Conservation (phyloP, 2,888 invertebrate species). For the Agonopterix heracliana region DNA sequence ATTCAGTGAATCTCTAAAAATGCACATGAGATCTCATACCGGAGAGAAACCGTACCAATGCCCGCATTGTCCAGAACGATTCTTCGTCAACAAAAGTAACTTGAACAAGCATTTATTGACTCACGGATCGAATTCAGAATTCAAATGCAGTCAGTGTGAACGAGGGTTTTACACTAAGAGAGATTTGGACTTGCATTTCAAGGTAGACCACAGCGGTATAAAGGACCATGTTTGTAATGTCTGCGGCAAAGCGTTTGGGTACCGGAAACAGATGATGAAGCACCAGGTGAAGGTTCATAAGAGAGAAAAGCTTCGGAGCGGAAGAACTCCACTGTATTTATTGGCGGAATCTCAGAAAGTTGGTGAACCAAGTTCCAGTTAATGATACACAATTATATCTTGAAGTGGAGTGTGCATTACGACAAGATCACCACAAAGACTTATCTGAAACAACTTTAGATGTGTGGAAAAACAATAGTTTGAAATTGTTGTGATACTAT, state of each 20-base stretch:
- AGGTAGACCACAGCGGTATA: constrained; percentile 57
- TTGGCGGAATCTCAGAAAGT: constrained; percentile 1
- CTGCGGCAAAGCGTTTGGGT: constrained; percentile 62
- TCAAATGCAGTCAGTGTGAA: constrained; percentile 53
- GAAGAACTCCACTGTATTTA: constrained; percentile 39
- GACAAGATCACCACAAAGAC: neutral
- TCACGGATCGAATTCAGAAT: constrained; percentile 46
- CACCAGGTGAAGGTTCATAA: constrained; percentile 64
- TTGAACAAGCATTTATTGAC: constrained; percentile 53
- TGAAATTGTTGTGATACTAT: too few relatives aligned
- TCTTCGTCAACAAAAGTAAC: constrained; percentile 62
- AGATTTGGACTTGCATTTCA: constrained; percentile 51
- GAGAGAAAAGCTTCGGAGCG: constrained; percentile 49
- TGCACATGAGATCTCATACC: constrained; percentile 64
- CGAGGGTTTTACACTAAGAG: constrained; percentile 52
- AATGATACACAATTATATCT: neutral
- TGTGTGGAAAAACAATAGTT: too few relatives aligned
- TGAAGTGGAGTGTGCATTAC: neutral
- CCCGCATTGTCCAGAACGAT: constrained; percentile 47
- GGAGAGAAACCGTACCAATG: constrained; percentile 65
- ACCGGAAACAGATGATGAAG: constrained; percentile 64
- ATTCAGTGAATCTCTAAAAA: constrained; percentile 52
- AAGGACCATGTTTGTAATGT: constrained; percentile 56
- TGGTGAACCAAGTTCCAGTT: neutral
- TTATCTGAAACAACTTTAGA: too few relatives aligned